Percentiles rank a stretch among this genome's conserved stretches.
Evolutionary conservation across 2,113 vertebrate species (phyloP).

Genomic region (Ivindomyrus marchei): DNA sequence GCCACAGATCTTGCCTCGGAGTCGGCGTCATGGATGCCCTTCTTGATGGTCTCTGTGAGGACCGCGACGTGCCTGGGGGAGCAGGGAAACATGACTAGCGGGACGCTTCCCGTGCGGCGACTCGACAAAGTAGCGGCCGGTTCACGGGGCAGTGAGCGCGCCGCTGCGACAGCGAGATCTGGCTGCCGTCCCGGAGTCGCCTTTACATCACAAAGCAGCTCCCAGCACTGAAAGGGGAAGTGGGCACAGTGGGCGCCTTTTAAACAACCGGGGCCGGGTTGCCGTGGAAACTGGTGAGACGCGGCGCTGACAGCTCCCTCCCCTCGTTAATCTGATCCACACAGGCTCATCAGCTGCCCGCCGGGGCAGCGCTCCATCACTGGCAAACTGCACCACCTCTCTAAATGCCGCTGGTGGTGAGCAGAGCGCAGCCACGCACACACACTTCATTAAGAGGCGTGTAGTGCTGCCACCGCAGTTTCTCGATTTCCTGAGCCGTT

Average conservation of each 20-base stretch:
- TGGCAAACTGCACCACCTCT: constrained; percentile 15
- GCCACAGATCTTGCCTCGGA: constrained; percentile 94
- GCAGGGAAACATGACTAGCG: constrained; percentile 46
- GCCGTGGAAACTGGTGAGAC: constrained; percentile 40
- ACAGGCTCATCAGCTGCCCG: constrained; percentile 44
- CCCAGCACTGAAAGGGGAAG: constrained; percentile 39
- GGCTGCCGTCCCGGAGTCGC: constrained; percentile 17
- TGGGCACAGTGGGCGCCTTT: constrained; percentile 42
- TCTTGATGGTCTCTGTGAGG: constrained; percentile 94
- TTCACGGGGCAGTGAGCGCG: neutral
- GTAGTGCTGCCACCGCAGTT: neutral
- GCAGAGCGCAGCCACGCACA: neutral
- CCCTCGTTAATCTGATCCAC: constrained; percentile 46
- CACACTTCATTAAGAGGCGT: neutral
- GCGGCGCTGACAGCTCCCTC: constrained; percentile 29
- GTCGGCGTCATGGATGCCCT: constrained; percentile 94
- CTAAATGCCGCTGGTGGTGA: constrained; percentile 39
- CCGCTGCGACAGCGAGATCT: neutral
- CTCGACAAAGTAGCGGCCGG: neutral
- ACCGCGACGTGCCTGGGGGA: constrained; percentile 85
- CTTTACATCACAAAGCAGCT: constrained; percentile 24
- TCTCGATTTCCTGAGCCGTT: neutral
- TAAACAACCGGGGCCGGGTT: constrained; percentile 41
- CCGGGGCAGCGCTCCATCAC: constrained; percentile 23
- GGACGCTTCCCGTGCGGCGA: neutral